These are phyloP conservation scores for Lepisosteus oculatus DNA, from an alignment of 2,113 vertebrate genomes.

Conservation along the genomic window DNA sequence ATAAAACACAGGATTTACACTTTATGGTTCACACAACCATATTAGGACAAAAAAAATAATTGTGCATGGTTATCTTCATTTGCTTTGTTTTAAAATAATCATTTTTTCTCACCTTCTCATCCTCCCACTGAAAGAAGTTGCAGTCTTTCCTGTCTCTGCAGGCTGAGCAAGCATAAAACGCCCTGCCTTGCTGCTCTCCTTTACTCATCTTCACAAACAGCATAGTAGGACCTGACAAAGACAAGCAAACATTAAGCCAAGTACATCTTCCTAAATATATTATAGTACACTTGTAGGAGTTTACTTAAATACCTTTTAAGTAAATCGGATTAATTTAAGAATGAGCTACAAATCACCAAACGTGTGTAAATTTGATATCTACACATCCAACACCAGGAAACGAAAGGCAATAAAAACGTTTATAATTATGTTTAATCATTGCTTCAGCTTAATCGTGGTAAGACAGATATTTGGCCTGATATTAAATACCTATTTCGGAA, in stretches of 20 bases:
- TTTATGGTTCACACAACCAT: not conserved
- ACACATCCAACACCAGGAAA: no score
- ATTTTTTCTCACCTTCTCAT: conserved; percentile 77
- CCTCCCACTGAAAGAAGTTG: conserved; percentile 91
- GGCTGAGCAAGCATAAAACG: conserved; percentile 91
- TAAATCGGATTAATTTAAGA: no score
- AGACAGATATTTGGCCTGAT: no score
- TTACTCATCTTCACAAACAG: conserved; percentile 75
- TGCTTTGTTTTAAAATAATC: no score
- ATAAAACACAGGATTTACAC: not conserved
- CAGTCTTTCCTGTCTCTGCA: conserved; percentile 91
- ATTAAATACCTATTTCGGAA: no score
- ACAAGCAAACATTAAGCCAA: not conserved
- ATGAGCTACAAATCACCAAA: no score
- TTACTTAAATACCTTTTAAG: no score
- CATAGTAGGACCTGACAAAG: conserved; percentile 75
- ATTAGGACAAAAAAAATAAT: not conserved
- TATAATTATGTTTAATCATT: no score
- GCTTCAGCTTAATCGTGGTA: no score
- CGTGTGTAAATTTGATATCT: no score
- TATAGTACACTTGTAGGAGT: not conserved
- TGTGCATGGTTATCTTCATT: no score
- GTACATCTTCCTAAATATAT: not conserved
- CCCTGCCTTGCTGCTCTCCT: conserved; percentile 56
- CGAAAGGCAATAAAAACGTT: no score